Evolutionary conservation across 2,113 vertebrate genomes (phyloP), one percentile per base, ranked within the genome.

Genomic region (Sarotherodon lohbergeri): DNA sequence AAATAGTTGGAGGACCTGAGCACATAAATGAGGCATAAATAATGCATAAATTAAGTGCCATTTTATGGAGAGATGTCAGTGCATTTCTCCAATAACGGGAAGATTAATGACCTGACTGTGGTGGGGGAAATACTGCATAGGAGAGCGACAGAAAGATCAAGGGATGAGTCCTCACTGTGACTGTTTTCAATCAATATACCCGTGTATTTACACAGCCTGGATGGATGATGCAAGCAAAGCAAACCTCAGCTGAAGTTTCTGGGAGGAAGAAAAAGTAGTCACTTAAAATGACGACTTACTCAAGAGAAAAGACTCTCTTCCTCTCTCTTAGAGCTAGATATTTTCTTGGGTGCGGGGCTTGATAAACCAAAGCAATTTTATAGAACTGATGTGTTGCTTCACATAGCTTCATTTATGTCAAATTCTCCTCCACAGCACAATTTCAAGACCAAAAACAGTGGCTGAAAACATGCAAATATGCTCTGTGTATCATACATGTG

Each of bases 11-110:
- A 93, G 92, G 92, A 94, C 93, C 90, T 84, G 87, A 88, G 93
- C 93, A 95, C 92, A 94, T 92, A 95, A 96, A 95, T 96, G 94
- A 95, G 91, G 94, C 94, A 95, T 95, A 95, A 95, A 95, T 95
- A 95, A 95, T 95, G 93, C 93, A 96, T 95, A 95, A 96, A 96
- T 95, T 95, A 95, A 96, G 93, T 94, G 90, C 55, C 92, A 91
- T 96, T 95, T 96, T 95, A 95, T 93, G 92, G 92, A 91, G 90
- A 87, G 86, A 93, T 95, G 94, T 96, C 94, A 92, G 90, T 92
- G 90, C 87, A 83, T 93, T 94, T 93, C 93, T 93, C 90, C 92
- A 94, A 95, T 94, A 95, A 94, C 91, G n/a, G 83, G 85, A 91
- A 96, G 94, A 96, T 95, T 93, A 94, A 96, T 94, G 91, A 91